Base-by-base conservation (phyloP, 2,888 invertebrate genomes). In the Galerucella nymphaeae region DNA sequence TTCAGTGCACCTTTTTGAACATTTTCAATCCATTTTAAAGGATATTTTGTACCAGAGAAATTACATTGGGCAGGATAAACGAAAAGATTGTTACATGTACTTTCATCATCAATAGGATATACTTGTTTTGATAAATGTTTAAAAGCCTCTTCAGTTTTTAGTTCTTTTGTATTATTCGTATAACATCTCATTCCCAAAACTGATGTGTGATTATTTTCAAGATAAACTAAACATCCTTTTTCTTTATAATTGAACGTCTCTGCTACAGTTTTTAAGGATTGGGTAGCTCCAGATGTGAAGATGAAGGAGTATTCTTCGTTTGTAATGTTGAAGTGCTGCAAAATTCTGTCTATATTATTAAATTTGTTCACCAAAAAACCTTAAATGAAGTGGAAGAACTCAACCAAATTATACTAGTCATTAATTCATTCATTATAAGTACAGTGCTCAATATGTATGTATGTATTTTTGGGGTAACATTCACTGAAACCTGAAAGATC, bases 241-340 rank as follows among this genome's bases (percentile, higher is more conserved):
- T 82, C 79, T 72, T 77, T 77, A 84, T 93, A 95, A 75, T 89
- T 83, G 84, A 98, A 98, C 70, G 91, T 89, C 85, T 98, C 97
- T 0, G 93, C 94, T 1, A 97, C 88, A 62, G 94, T 83, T 88
- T 96, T 97, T 67, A 98, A 85, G 0, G 96, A 91, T 20, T 92
- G 93, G 23, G 98, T 97, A n/a, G 97, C 93, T 53, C 98, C 96
- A 0, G 94, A 92, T n/a, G 98, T 98, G 83, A 99, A 99, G 77
- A 99, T 91, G 1, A 99, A 91, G 72, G 91, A 90, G 86, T 98
- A 98, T 64, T 94, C 93, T 10, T 94, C 91, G 0, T 91, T 86
- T 76, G 90, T 90, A 8, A 96, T 94, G 78, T 95, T 93, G 83
- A 98, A 98, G 85, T 94, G 93, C 72, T 91, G 89, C n/a, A 98